Evolutionary conservation across 1,140 invertebrate species (phyloP), one percentile per base, ranked within the genome.

Genomic region (Tetramorium alpestre): DNA sequence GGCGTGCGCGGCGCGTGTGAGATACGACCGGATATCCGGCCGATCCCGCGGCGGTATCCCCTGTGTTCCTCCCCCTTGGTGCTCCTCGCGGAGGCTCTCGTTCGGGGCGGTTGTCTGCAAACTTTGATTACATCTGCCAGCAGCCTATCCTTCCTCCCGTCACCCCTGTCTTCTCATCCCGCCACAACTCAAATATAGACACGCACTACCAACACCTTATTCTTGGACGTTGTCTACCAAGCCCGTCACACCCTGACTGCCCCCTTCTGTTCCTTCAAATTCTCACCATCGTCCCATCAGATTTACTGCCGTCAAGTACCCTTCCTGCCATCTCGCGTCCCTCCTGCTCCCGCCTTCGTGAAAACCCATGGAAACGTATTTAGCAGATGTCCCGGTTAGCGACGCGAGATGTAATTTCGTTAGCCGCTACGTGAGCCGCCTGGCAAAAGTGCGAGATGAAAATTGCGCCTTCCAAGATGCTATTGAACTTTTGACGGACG

Each of bases 61-160:
- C 41, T 25, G 41, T 78, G 78, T 81, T 87, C 58, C 51, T 25
- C n/a, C 49, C 38, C 33, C 33, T 28, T 47, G 5, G 33, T 72
- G 73, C 60, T 70, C 44, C 78, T 44, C 65, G 28, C 70, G 16
- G 64, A 72, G 60, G 25, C 49, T 75, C 85, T 90, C 64, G 81
- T 58, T 69, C 76, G 58, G 86, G 86, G 84, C 65, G 89, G 82
- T 90, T 67, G 91, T 92, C 90, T 92, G 89, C 91, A 91, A 92
- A 92, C 90, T 92, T 92, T 92, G 91, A 92, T 92, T 92, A 91
- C 90, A 92, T 92, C 91, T 91, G 77, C 90, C 88, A 82, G 70
- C 82, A 87, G 82, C 60, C 90, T 87, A 73, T 33, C 60, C 54
- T 33, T 25, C 47, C 38, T 22, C 25, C 25, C 51, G 11, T 70